phyloP scores from a whole-genome alignment of 2,888 invertebrate species.

The Conomelus anceps region DNA sequence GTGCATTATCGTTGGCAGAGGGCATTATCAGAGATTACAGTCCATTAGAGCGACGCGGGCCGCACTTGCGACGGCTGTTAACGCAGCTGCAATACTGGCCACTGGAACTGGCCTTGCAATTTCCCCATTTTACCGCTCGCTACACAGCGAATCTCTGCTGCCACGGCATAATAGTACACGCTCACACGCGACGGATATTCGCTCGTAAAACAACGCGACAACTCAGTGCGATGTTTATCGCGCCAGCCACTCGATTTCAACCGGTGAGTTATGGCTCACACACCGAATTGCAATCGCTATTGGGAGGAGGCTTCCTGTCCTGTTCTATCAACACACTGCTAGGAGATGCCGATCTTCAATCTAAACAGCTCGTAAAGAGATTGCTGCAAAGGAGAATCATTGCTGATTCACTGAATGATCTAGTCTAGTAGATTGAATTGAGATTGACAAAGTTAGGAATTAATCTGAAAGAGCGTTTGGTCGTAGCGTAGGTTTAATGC shows the following conservation, averaged over 20 bases:
- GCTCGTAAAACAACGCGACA: neutral
- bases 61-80: neutral
- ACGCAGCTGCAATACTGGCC: constrained; percentile 1
- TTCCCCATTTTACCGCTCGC: constrained; percentile 12
- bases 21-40: constrained; percentile 13
- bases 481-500: too few species aligned
- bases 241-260: neutral
- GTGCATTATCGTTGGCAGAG: neutral
- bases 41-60: neutral
- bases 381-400: neutral
- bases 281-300: neutral
- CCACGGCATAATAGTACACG: neutral
- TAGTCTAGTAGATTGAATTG: neutral
- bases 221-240: neutral
- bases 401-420: neutral
- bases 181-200: neutral
- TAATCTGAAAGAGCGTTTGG: neutral
- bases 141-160: constrained; percentile 10
- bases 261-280: neutral
- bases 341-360: neutral
- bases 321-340: neutral
- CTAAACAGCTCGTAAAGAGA: neutral
- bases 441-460: neutral
- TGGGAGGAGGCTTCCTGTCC: neutral
- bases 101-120: neutral